These are phyloP conservation scores for Rhagonycha lutea DNA, from an alignment of 2,888 invertebrate species.

Conservation along the genomic window DNA sequence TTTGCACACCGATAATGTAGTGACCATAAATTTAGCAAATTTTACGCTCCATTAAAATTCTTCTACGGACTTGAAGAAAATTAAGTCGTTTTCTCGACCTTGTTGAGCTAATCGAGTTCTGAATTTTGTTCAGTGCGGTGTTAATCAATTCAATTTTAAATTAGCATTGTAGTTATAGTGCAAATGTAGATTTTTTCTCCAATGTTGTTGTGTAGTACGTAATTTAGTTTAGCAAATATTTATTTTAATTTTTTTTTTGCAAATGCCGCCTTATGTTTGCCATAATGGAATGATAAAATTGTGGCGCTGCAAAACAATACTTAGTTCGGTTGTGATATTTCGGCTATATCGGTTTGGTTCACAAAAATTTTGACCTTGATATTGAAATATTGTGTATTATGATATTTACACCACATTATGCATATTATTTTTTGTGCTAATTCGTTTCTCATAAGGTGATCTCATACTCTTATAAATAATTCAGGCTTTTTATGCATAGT, in stretches of 20 bases:
- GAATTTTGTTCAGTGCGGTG: background rate
- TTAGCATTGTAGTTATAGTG: background rate
- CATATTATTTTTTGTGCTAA: constrained; percentile 17
- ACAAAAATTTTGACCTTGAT: background rate
- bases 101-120: background rate
- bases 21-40: background rate
- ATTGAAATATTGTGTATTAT: background rate
- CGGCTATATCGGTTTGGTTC: background rate
- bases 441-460: constrained; percentile 19
- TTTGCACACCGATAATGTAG: background rate
- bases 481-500: constrained; percentile 8
- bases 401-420: background rate
- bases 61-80: background rate
- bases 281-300: background rate
- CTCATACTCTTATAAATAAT: constrained; percentile 29
- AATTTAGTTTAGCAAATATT: background rate
- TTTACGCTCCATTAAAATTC: background rate
- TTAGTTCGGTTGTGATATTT: background rate
- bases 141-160: background rate
- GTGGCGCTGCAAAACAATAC: background rate
- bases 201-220: background rate
- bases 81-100: background rate
- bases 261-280: background rate
- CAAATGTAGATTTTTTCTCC: background rate
- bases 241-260: background rate